phyloP scores from a whole-genome alignment of 2,888 invertebrate species.

The Thecocarcelia acutangulata region DNA sequence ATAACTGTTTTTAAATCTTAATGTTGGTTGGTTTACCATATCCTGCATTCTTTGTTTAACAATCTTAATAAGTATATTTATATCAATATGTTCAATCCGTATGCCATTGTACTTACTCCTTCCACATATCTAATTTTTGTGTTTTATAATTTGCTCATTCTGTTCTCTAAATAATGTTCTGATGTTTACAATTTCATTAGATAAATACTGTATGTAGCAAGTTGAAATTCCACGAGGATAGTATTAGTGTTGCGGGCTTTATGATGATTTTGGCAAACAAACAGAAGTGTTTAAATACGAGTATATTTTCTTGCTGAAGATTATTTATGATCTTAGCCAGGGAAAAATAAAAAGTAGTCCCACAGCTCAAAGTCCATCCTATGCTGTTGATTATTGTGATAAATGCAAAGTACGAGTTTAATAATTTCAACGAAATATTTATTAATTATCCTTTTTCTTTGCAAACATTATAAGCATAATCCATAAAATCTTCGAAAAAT shows the following conservation, averaged over 20 bases:
- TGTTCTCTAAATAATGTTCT: conserved; percentile 58
- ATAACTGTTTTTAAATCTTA: conserved; percentile 53
- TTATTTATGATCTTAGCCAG: no score
- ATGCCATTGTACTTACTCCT: conserved; percentile 27
- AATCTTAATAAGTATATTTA: not conserved
- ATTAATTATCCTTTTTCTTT: no score
- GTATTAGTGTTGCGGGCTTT: not conserved
- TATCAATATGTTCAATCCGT: not conserved
- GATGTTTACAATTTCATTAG: conserved; percentile 41
- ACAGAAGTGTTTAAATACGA: conserved; percentile 18
- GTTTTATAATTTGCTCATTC: not conserved
- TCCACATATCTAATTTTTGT: not conserved
- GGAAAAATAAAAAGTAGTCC: no score
- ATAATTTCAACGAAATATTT: no score
- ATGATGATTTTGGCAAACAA: not conserved
- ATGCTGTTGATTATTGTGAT: no score
- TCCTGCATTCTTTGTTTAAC: not conserved
- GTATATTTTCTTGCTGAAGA: no score
- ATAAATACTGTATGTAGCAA: conserved; percentile 49
- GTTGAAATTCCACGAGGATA: conserved; percentile 52
- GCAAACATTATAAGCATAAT: no score
- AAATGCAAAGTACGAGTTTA: no score
- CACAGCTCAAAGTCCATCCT: no score
- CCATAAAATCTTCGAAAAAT: no score
- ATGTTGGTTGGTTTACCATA: conserved; percentile 10